A percentile compares a stretch with the other conserved stretches of the same genome.
Conservation (phyloP, 2,113 vertebrate species). For the Microtus pennsylvanicus region DNA sequence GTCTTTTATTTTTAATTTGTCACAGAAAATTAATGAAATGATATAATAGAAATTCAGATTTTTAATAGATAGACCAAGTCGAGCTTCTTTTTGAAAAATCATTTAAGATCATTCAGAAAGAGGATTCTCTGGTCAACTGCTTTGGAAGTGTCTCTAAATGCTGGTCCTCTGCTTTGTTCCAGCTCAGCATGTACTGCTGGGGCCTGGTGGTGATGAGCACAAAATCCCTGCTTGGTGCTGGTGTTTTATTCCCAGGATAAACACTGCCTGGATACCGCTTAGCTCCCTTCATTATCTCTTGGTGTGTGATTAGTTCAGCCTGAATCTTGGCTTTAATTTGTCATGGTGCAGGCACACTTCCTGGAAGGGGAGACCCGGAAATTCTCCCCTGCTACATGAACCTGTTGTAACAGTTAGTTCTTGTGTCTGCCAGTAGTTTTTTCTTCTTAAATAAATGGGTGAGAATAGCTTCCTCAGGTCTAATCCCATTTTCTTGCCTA, state of each 20-base stretch:
- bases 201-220: neutral
- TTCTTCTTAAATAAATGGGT: neutral
- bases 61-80: neutral
- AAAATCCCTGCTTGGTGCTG: neutral
- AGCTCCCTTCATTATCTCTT: neutral
- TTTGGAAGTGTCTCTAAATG: neutral
- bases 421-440: neutral
- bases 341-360: neutral
- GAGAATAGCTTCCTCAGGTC: neutral
- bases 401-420: neutral
- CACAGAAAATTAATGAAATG: neutral
- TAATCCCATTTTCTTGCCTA: neutral
- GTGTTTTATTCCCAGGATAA: neutral
- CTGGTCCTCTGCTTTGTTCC: neutral
- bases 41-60: conserved; percentile 11
- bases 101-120: conserved; percentile 23
- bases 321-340: neutral
- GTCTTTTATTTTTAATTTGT: conserved; percentile 30
- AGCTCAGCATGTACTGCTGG: neutral
- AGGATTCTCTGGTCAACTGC: neutral
- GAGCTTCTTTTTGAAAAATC: neutral
- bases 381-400: neutral
- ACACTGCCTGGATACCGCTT: neutral
- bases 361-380: neutral
- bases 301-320: neutral